Evolutionary conservation across 1,140 invertebrate genomes (phyloP).

Genomic region (Ditylenchus dipsaci): DNA sequence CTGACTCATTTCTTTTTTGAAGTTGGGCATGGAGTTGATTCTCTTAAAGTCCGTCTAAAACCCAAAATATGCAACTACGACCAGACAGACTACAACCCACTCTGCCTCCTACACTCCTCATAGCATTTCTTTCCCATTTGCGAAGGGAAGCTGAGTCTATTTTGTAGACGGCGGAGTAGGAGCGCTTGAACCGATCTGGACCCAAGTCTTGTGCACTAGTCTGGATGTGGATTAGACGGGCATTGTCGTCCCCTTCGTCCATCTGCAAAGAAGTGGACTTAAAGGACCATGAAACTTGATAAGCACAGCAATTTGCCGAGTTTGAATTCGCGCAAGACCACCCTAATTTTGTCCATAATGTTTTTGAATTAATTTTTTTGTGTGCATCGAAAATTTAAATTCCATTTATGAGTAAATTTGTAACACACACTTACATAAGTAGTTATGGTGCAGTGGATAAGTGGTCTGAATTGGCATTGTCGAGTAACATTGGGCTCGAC

Average conservation of each 20-base stretch:
- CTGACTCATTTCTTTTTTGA: slow-evolving; percentile 31
- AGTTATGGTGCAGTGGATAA: too few species aligned
- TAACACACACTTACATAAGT: too few species aligned
- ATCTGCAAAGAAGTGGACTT: neutral
- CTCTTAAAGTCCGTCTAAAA: slow-evolving; percentile 44
- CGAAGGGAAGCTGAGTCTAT: slow-evolving; percentile 50
- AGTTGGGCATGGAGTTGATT: slow-evolving; percentile 54
- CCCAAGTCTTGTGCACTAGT: slow-evolving; percentile 11
- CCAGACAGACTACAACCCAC: neutral
- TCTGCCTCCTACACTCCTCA: slow-evolving; percentile 23
- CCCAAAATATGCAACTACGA: neutral
- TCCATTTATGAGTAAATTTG: too few species aligned
- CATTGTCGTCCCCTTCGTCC: slow-evolving; percentile 12
- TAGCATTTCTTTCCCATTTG: slow-evolving; percentile 50
- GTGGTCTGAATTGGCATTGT: too few species aligned
- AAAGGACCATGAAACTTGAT: too few species aligned
- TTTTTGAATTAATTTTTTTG: too few species aligned
- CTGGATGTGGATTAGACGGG: slow-evolving; percentile 16
- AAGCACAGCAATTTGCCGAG: too few species aligned
- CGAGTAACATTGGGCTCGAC: too few species aligned
- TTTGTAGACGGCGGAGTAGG: slow-evolving; percentile 51
- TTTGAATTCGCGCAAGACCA: too few species aligned
- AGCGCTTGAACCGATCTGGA: slow-evolving; percentile 39
- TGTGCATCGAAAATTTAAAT: too few species aligned
- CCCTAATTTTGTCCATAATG: too few species aligned